Percentiles rank a stretch among this genome's conserved stretches.
These are phyloP conservation scores for Peromyscus attwateri DNA, from an alignment of 2,797 vertebrate species.

Conservation along the genomic window DNA sequence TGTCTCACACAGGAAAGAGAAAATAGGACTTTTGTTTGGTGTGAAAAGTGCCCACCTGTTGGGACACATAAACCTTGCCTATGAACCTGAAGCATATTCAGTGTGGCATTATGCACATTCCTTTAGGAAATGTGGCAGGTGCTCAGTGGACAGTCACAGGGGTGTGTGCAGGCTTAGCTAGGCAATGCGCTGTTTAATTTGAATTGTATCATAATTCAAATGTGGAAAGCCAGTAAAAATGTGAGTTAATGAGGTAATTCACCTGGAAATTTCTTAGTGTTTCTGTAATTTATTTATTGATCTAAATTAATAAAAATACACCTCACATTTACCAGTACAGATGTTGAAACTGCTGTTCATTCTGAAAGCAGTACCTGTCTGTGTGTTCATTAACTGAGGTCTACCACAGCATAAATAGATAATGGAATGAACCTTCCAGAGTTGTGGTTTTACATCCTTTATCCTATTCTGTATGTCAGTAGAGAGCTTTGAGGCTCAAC, in stretches of 20 bases:
- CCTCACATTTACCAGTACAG: slow-evolving; percentile 37
- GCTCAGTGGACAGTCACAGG: slow-evolving; percentile 86
- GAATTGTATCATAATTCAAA: slow-evolving; percentile 83
- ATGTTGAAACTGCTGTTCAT: slow-evolving; percentile 54
- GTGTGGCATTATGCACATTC: slow-evolving; percentile 82
- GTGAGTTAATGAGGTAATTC: slow-evolving; percentile 71
- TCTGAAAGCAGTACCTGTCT: slow-evolving; percentile 53
- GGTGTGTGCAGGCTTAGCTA: slow-evolving; percentile 81
- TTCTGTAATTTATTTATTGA: slow-evolving; percentile 53
- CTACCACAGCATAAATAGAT: slow-evolving; percentile 14
- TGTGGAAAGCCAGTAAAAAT: slow-evolving; percentile 83
- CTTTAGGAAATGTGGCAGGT: slow-evolving; percentile 83
- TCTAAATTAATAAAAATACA: slow-evolving; percentile 63
- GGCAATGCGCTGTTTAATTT: slow-evolving; percentile 83
- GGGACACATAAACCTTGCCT: slow-evolving; percentile 88
- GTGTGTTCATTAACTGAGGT: slow-evolving; percentile 44
- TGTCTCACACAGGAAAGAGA: slow-evolving; percentile 76
- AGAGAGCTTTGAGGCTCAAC: slow-evolving; percentile 36
- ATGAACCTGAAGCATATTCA: slow-evolving; percentile 81
- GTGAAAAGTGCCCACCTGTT: slow-evolving; percentile 84
- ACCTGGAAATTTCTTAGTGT: slow-evolving; percentile 56
- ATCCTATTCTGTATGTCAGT: slow-evolving; percentile 28
- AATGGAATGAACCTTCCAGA: background rate
- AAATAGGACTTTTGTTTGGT: slow-evolving; percentile 74
- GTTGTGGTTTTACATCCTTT: slow-evolving; percentile 41